Evolutionary conservation across 2,888 invertebrate genomes (phyloP), one percentile per base, ranked within the genome.

Genomic region (Polydrusus pterygomalis): DNA sequence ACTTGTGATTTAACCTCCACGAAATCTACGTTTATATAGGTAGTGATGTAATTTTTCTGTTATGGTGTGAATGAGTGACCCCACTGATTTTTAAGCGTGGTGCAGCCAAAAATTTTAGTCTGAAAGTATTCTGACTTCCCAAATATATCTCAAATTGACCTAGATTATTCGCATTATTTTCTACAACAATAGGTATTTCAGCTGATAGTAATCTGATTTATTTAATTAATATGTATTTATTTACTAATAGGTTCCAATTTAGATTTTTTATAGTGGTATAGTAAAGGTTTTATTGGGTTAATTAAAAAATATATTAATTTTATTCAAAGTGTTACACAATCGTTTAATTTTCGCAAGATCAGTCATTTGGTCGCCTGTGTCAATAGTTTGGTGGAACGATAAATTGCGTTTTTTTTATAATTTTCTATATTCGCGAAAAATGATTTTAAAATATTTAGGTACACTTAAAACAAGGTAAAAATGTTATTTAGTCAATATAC

Each of bases 121-220:
- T 58, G 72, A 73, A 73, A 67, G 72, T 73, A 45, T 63, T 73
- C 58, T 40, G 34, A 13, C 34, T 54, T 73, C 60, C 58, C 40
- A 73, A 65, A 71, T 63, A 15, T 51, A 25, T 43, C 60, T 62
- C n/a, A 63, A 63, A 64, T 38, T 75, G 60, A 67, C 67, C 67
- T 71, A 54, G 64, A 71, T 75, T 40, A 49, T 15, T 17, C 15
- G 15, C 1, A 49, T 1, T 34, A 8, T n/a, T 15, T 51, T 47
- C n/a, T 47, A 17, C 9, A 47, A 47, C 47, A 17, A 47, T 47
- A 3, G 47, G 13, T 17, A 17, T 15, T 17, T 47, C n/a, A 17
- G 17, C 47, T 17, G 17, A 47, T 47, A 47, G n/a, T 17, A 9
- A 47, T 17, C 47, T 47, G 9, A 47, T 47, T n/a, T 47, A 47